Evolutionary conservation across 1,140 invertebrate species (phyloP), one percentile per base, ranked within the genome.

Genomic region (Adoxophyes honmai): DNA sequence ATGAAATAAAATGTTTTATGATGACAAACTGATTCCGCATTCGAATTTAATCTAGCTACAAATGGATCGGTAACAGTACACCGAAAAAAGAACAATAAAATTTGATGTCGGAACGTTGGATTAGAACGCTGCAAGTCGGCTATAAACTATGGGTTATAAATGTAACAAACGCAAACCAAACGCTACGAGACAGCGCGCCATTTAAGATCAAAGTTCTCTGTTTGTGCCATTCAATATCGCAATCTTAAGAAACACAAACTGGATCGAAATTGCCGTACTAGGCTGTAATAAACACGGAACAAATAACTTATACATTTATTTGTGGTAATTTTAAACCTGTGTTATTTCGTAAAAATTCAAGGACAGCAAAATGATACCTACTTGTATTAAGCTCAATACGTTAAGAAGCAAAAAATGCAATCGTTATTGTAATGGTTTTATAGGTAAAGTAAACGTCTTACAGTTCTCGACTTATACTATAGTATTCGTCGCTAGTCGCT

Each of bases 231-330:
- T 68, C 64, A 59, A 65, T 74, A 71, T 68, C 64, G 66, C 62
- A 74, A 74, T 69, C 18, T 74, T 71, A 67, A 67, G 71, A 71
- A 74, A 74, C 67, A 68, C 58, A 62, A 73, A 73, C 68, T 68
- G 56, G 64, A 66, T 69, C 52, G 55, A 66, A 66, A 69, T 66
- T 73, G 62, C 64, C 54, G 57, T 57, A 63, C 57, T 35, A 37
- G 58, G 33, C 58, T 57, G 63, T 53, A 60, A 61, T 57, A 57
- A 52, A 58, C 52, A 52, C 36, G 52, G 64, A 64, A 64, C 64
- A 57, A 61, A 56, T 34, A 34, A 56, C 28, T 15, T 11, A 48
- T 42, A 48, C 52, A 42, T 44, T 28, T 28, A 28, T 28, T 3
- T 28, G 21, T 2, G 6, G 21, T 28, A 28, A 28, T 28, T 28